Percentiles rank a stretch among this genome's conserved stretches.
phyloP scores from a whole-genome alignment of 2,888 invertebrate genomes.

The Agrotis exclamationis region DNA sequence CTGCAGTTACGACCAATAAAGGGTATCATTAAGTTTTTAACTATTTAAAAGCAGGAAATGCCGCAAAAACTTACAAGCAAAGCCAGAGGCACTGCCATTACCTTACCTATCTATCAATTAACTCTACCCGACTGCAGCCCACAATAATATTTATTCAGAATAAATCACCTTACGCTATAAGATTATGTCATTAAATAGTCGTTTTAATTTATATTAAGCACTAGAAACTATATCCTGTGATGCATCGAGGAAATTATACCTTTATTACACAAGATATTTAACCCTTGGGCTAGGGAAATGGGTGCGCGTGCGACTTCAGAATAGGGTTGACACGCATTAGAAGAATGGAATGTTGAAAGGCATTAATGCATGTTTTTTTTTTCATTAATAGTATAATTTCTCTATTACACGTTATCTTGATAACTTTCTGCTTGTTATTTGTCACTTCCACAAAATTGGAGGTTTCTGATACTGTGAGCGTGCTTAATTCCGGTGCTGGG shows the following conservation, averaged over 20 bases:
- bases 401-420: too few relatives aligned
- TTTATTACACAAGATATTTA: slow-evolving; percentile 44
- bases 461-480: too few relatives aligned
- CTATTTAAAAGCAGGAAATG: background rate
- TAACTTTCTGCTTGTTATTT: too few relatives aligned
- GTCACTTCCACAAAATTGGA: too few relatives aligned
- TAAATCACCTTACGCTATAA: slow-evolving; percentile 23
- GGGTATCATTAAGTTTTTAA: background rate
- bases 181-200: slow-evolving; percentile 38
- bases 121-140: slow-evolving; percentile 6
- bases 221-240: slow-evolving; percentile 38
- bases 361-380: too few relatives aligned
- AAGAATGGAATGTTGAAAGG: too few relatives aligned
- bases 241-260: slow-evolving; percentile 40
- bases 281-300: slow-evolving; percentile 40
- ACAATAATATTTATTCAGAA: slow-evolving; percentile 19
- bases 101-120: slow-evolving; percentile 27
- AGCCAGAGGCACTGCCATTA: slow-evolving; percentile 13
- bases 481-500: too few relatives aligned
- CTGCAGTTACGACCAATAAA: background rate
- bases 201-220: slow-evolving; percentile 23
- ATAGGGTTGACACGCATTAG: slow-evolving; percentile 12
- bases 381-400: too few relatives aligned
- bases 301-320: slow-evolving; percentile 45
- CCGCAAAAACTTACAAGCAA: background rate